Evolutionary conservation across 2,113 vertebrate species (phyloP).

Genomic region (Puma concolor): DNA sequence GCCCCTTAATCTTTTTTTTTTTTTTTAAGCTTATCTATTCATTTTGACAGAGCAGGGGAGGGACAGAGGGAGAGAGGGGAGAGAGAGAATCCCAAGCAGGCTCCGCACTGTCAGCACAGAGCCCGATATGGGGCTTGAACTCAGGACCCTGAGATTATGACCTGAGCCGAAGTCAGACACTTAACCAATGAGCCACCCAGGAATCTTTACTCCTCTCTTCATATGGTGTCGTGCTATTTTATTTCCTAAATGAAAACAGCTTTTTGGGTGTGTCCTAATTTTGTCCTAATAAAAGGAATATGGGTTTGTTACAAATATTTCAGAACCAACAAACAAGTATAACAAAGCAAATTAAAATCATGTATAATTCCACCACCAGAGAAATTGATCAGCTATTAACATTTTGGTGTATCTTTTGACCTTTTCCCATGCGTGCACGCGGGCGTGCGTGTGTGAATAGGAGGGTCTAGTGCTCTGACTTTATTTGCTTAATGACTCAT

Average conservation of each 20-base stretch:
- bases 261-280: not conserved
- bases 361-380: not conserved
- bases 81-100: too few species aligned
- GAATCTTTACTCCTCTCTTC: not conserved
- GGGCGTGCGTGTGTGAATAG: not conserved
- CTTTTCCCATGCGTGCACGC: not conserved
- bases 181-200: too few species aligned
- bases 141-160: too few species aligned
- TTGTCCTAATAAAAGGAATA: not conserved
- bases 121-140: too few species aligned
- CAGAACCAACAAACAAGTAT: not conserved
- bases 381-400: not conserved
- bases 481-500: not conserved
- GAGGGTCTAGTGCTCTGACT: not conserved
- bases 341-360: not conserved
- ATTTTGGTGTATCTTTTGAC: not conserved
- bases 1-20: too few species aligned
- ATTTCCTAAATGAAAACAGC: slow-evolving; percentile 42
- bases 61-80: too few species aligned
- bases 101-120: too few species aligned
- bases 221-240: not conserved
- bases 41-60: too few species aligned
- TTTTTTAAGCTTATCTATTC: too few species aligned
- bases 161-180: too few species aligned
- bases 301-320: not conserved